Evolutionary conservation across 2,888 invertebrate genomes (phyloP).

Genomic region (Caenorhabditis plicata): DNA sequence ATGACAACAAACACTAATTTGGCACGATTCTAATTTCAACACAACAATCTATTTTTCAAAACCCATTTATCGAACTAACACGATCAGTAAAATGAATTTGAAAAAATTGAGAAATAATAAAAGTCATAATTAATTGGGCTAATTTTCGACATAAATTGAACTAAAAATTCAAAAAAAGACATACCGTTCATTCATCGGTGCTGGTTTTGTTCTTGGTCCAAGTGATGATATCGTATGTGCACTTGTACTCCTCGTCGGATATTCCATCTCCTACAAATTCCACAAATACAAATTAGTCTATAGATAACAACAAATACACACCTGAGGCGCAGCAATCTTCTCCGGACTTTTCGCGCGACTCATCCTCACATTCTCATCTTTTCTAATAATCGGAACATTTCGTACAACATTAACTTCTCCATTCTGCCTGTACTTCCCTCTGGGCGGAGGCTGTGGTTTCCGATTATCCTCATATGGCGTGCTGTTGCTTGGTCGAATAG

Average conservation of each 20-base stretch:
- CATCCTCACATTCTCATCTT: conserved; percentile 5
- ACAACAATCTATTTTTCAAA: too few relatives aligned
- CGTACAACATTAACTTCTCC: too few relatives aligned
- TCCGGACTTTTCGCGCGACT: conserved; percentile 8
- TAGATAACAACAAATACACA: conserved; percentile 1
- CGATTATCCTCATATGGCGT: background rate
- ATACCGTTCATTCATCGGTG: conserved; percentile 16
- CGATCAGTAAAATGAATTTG: too few relatives aligned
- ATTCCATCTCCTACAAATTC: too few relatives aligned
- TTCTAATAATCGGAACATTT: conserved; percentile 14
- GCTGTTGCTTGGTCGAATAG: background rate
- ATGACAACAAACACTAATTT: too few relatives aligned
- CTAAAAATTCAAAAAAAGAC: background rate
- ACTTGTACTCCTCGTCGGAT: conserved; percentile 26
- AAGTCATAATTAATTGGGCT: too few relatives aligned
- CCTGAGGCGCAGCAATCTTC: background rate
- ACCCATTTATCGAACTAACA: too few relatives aligned
- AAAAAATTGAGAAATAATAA: too few relatives aligned
- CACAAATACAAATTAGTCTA: background rate
- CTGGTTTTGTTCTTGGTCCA: background rate
- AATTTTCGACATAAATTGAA: background rate
- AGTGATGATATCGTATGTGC: conserved; percentile 22
- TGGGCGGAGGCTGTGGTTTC: conserved; percentile 5
- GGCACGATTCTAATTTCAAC: too few relatives aligned
- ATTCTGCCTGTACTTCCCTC: too few relatives aligned